Conservation (phyloP, 2,797 vertebrate species). For the Rhodeus uyekii region DNA sequence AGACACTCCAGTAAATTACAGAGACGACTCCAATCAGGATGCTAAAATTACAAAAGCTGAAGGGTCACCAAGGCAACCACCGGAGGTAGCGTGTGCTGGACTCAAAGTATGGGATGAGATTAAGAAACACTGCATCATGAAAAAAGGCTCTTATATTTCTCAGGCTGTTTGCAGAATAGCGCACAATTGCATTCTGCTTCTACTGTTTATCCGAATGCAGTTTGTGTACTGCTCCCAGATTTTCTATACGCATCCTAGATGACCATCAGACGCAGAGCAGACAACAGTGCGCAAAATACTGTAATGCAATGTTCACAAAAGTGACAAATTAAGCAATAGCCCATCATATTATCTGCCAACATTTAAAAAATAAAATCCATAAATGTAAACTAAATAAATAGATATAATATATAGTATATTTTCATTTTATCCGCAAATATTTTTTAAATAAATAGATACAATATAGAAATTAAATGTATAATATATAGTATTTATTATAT, state of each 20-base stretch:
- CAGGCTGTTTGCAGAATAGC: not conserved
- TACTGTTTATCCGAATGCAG: not conserved
- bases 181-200: not conserved
- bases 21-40: slow-evolving; percentile 74
- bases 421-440: not conserved
- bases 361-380: not conserved
- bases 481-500: not conserved
- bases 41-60: slow-evolving; percentile 69
- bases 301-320: not conserved
- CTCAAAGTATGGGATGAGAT: not conserved
- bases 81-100: slow-evolving; percentile 55
- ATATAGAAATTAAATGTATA: not conserved
- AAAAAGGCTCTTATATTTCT: not conserved
- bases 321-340: not conserved
- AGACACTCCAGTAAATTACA: slow-evolving; percentile 75
- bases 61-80: slow-evolving; percentile 75
- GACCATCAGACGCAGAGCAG: not conserved
- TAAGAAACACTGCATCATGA: not conserved
- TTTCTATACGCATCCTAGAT: not conserved
- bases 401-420: not conserved
- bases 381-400: not conserved
- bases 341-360: no score
- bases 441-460: not conserved
- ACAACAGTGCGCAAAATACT: not conserved
- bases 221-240: not conserved